Conservation (phyloP, 2,113 vertebrate species). For the Rynchops niger region DNA sequence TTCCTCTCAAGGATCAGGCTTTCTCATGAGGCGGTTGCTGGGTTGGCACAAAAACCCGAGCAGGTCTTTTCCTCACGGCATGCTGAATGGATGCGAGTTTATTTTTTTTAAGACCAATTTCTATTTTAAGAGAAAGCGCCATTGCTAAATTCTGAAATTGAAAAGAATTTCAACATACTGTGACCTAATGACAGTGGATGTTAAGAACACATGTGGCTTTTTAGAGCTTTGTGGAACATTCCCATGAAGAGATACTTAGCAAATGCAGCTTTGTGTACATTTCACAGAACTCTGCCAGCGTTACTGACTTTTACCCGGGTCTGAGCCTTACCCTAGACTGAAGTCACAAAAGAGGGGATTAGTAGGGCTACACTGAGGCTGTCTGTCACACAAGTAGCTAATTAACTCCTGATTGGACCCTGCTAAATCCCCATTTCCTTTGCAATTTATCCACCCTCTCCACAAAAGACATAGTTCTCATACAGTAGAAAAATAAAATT, state of each 20-base stretch:
- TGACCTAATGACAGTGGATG: conserved; percentile 22
- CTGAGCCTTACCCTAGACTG: conserved; percentile 50
- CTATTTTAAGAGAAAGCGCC: conserved; percentile 15
- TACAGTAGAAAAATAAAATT: conserved; percentile 24
- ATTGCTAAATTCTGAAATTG: conserved; percentile 24
- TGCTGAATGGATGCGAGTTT: background rate
- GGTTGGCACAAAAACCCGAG: background rate
- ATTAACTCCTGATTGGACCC: conserved; percentile 68
- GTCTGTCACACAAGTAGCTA: conserved; percentile 67
- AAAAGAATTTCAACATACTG: conserved; percentile 30
- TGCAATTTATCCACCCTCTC: conserved; percentile 8
- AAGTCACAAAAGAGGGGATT: conserved; percentile 67
- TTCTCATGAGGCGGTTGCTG: background rate
- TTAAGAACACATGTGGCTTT: conserved; percentile 38
- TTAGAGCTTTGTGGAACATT: conserved; percentile 52
- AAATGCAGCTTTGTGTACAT: conserved; percentile 75
- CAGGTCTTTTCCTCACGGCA: background rate
- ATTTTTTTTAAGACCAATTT: background rate
- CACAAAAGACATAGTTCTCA: background rate
- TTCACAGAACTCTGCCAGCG: conserved; percentile 64
- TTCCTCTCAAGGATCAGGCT: background rate
- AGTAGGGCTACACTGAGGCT: conserved; percentile 40
- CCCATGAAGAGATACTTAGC: conserved; percentile 62
- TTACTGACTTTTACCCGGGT: conserved; percentile 58
- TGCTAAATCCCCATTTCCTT: conserved; percentile 62